These are phyloP conservation scores for Bombus breviceps DNA, from an alignment of 1,140 invertebrate species.

Conservation along the genomic window DNA sequence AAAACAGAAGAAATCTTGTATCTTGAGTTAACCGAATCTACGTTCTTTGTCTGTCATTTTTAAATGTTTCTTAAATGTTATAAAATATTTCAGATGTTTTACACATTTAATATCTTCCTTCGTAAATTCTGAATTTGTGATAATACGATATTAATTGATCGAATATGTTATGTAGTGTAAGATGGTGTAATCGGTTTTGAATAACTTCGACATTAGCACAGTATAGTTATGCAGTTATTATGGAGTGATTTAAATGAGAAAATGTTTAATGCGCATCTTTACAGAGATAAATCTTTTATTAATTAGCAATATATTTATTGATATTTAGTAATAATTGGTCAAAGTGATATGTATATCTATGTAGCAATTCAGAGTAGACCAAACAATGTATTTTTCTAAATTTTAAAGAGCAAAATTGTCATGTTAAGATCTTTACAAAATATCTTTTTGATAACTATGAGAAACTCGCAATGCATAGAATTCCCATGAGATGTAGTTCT, in stretches of 20 bases:
- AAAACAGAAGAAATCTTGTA: slow-evolving; percentile 79
- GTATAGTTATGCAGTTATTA: slow-evolving; percentile 47
- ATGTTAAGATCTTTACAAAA: slow-evolving; percentile 46
- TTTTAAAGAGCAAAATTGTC: slow-evolving; percentile 69
- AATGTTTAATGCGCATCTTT: slow-evolving; percentile 47
- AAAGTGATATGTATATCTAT: slow-evolving; percentile 75
- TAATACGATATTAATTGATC: slow-evolving; percentile 56
- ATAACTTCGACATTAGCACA: slow-evolving; percentile 43
- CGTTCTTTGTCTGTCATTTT: slow-evolving; percentile 48
- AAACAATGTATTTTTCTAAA: slow-evolving; percentile 80
- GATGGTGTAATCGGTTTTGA: slow-evolving; percentile 51
- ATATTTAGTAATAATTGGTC: slow-evolving; percentile 57
- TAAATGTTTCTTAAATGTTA: slow-evolving; percentile 52
- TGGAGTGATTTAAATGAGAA: slow-evolving; percentile 31
- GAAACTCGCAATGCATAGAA: slow-evolving; percentile 22
- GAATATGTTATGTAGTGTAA: slow-evolving; percentile 44
- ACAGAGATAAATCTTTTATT: slow-evolving; percentile 47
- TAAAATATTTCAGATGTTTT: slow-evolving; percentile 56
- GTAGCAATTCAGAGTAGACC: slow-evolving; percentile 73
- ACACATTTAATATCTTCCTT: slow-evolving; percentile 58
- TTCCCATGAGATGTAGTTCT: slow-evolving; percentile 37
- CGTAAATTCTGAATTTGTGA: slow-evolving; percentile 66
- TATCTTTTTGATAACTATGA: slow-evolving; percentile 48
- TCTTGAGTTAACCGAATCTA: slow-evolving; percentile 78
- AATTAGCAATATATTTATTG: slow-evolving; percentile 62